These are phyloP conservation scores for Lota lota DNA, from an alignment of 2,113 vertebrate species.

Conservation along the genomic window DNA sequence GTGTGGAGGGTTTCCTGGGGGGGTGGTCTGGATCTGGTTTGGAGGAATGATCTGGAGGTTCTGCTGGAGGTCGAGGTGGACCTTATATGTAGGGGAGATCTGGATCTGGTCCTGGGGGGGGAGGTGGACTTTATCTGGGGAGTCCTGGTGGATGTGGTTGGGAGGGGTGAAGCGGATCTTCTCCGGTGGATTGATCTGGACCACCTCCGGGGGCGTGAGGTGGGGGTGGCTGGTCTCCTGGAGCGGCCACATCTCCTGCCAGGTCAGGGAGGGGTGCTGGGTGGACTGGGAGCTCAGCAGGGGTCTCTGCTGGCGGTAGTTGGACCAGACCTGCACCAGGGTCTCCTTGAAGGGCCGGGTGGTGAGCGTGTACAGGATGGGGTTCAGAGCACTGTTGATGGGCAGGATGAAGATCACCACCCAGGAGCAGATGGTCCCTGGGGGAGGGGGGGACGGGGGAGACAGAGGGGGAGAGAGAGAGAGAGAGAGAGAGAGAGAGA, in stretches of 20 bases:
- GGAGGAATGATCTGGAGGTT: too few relatives aligned
- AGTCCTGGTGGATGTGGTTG: too few relatives aligned
- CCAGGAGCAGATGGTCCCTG: slow-evolving; percentile 95
- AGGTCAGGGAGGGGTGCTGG: slow-evolving; percentile 81
- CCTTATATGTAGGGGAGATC: too few relatives aligned
- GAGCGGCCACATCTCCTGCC: slow-evolving; percentile 89
- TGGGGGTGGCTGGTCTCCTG: slow-evolving; percentile 73
- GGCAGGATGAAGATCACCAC: slow-evolving; percentile 97
- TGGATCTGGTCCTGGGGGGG: too few relatives aligned
- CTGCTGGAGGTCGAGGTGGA: too few relatives aligned
- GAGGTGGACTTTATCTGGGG: too few relatives aligned
- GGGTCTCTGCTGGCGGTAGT: slow-evolving; percentile 83
- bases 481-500: too few relatives aligned
- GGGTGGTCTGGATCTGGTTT: too few relatives aligned
- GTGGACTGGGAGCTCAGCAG: slow-evolving; percentile 69
- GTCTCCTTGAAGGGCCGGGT: slow-evolving; percentile 97
- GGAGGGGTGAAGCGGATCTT: too few relatives aligned
- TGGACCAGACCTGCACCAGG: slow-evolving; percentile 88
- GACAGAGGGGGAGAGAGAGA: neutral
- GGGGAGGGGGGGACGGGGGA: slow-evolving; percentile 29
- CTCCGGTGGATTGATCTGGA: too few relatives aligned
- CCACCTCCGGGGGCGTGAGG: slow-evolving; percentile 40
- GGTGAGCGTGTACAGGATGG: slow-evolving; percentile 95
- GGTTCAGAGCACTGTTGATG: slow-evolving; percentile 96
- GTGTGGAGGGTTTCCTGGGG: too few relatives aligned